Conservation (phyloP, 2,113 vertebrate species). For the Fregetta grallaria region DNA sequence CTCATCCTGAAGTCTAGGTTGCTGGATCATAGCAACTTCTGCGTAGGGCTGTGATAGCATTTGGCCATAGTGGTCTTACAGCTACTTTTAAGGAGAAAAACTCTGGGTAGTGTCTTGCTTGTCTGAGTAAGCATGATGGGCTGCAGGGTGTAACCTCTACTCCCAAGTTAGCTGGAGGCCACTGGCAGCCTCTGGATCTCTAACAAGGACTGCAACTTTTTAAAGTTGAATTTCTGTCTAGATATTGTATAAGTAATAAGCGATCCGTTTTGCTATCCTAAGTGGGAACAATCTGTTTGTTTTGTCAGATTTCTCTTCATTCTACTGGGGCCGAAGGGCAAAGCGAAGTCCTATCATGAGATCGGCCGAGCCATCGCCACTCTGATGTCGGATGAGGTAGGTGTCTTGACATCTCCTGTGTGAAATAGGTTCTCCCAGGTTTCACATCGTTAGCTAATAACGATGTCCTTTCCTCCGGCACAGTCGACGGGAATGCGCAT, state of each 20-base stretch:
- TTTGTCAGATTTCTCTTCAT: slow-evolving; percentile 92
- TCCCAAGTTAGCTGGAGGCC: background rate
- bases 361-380: slow-evolving; percentile 97
- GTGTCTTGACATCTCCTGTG: background rate
- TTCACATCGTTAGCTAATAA: background rate
- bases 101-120: background rate
- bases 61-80: background rate
- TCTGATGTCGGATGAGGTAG: slow-evolving; percentile 96
- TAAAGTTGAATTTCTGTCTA: background rate
- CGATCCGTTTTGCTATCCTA: background rate
- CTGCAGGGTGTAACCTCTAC: background rate
- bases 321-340: slow-evolving; percentile 95
- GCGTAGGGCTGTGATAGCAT: background rate
- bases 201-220: background rate
- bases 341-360: slow-evolving; percentile 97
- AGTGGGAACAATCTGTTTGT: background rate
- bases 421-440: background rate
- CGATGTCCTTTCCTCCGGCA: rapidly evolving
- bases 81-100: background rate
- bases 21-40: background rate
- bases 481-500: background rate
- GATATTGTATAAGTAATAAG: background rate
- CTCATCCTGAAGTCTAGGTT: background rate
- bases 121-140: rapidly evolving
- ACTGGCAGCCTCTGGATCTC: background rate